Percentiles rank a stretch among this genome's conserved stretches.
Evolutionary conservation across 2,888 invertebrate species (phyloP).

Genomic region (Lepidochrysops patricia): DNA sequence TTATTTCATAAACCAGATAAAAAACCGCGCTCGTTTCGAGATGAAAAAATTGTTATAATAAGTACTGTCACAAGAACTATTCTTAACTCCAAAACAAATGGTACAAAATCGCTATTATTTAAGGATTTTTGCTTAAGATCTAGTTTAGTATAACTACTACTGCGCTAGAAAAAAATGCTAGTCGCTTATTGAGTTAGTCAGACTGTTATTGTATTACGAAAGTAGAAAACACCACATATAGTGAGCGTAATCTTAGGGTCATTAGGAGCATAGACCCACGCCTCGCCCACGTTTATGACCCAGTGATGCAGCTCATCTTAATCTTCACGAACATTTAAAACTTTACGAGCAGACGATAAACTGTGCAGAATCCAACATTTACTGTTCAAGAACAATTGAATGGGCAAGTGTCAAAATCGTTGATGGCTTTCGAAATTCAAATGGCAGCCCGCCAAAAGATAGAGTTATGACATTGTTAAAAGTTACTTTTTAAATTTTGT

Average conservation of each 20-base stretch:
- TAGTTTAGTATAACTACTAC: too few relatives aligned
- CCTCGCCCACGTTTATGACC: conserved; percentile 47
- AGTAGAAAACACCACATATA: not conserved
- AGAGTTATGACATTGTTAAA: not conserved
- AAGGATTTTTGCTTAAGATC: not conserved
- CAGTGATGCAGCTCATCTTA: conserved; percentile 45
- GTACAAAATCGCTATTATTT: not conserved
- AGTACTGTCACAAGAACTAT: not conserved
- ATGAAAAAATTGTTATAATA: not conserved
- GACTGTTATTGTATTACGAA: not conserved
- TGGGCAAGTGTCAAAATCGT: conserved; percentile 13
- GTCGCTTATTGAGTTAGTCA: too few relatives aligned
- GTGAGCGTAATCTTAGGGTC: conserved; percentile 9
- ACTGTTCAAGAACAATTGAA: conserved; percentile 33
- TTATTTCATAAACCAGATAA: not conserved
- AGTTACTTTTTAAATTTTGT: not conserved
- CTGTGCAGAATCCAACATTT: conserved; percentile 29
- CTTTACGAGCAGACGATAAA: conserved; percentile 44
- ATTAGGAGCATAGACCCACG: conserved; percentile 29
- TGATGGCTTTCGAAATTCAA: conserved; percentile 31
- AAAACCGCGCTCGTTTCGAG: not conserved
- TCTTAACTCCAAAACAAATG: not conserved
- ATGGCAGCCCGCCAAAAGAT: conserved; percentile 26
- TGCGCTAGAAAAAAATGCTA: too few relatives aligned
- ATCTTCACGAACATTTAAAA: conserved; percentile 47